phyloP scores from a whole-genome alignment of 2,113 vertebrate genomes.

The Alligator mississippiensis region DNA sequence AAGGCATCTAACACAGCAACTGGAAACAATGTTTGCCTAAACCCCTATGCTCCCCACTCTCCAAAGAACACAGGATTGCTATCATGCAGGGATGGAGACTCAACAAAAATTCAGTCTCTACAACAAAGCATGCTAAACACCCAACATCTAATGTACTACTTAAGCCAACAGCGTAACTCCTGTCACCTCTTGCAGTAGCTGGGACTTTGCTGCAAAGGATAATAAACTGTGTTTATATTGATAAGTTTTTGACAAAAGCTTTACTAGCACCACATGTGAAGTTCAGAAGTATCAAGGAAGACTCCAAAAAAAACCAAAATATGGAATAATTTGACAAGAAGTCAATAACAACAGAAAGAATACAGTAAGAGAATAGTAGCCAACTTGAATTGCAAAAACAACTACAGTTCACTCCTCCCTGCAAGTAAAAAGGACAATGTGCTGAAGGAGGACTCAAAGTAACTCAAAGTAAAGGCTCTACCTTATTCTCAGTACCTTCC shows the following conservation, averaged over 20 bases:
- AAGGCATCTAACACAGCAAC: background rate
- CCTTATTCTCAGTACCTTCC: background rate
- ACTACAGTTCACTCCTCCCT: background rate
- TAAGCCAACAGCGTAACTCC: background rate
- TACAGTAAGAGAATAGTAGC: background rate
- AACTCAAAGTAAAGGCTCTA: background rate
- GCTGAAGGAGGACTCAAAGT: background rate
- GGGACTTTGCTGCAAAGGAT: background rate
- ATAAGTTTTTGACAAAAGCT: background rate
- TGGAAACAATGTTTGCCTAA: background rate
- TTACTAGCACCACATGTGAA: background rate
- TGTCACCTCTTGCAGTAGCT: background rate
- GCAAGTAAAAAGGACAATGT: background rate
- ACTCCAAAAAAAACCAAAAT: background rate
- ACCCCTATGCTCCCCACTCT: background rate
- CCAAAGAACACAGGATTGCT: too few species aligned
- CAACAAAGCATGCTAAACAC: background rate
- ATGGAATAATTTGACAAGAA: background rate
- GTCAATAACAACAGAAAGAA: background rate
- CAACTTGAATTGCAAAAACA: background rate
- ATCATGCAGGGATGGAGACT: background rate
- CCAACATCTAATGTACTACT: background rate
- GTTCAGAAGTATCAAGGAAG: background rate
- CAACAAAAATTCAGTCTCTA: background rate
- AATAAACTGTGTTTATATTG: background rate